Evolutionary conservation across 1,140 invertebrate species (phyloP).

Genomic region (Homalodisca vitripennis): DNA sequence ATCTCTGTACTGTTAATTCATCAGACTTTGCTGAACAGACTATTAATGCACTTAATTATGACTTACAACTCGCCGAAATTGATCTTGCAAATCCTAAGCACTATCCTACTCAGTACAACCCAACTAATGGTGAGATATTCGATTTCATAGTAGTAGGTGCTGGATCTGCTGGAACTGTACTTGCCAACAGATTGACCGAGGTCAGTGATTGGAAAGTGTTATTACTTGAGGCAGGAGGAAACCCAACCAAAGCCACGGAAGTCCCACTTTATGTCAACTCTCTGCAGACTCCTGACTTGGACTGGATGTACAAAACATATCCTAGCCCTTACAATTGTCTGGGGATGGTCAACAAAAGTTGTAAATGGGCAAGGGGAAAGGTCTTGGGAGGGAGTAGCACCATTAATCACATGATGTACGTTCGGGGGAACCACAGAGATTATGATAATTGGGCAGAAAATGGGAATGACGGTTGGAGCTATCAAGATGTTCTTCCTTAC

Average conservation of each 20-base stretch:
- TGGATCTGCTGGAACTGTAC: conserved; percentile 86
- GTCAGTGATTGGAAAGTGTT: conserved; percentile 75
- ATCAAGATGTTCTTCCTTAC: conserved; percentile 73
- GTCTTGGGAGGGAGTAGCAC: conserved; percentile 93
- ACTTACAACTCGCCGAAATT: neutral
- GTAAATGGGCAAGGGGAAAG: conserved; percentile 71
- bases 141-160: conserved; percentile 80
- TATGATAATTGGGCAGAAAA: conserved; percentile 70
- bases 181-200: conserved; percentile 84
- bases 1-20: no score
- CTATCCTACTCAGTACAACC: neutral
- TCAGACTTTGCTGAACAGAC: no score
- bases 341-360: conserved; percentile 52
- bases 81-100: neutral
- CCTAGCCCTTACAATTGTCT: conserved; percentile 57
- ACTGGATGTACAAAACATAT: conserved; percentile 90
- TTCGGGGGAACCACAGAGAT: conserved; percentile 85
- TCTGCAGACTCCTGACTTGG: conserved; percentile 72
- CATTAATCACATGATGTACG: conserved; percentile 93
- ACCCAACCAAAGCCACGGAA: conserved; percentile 76
- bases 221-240: conserved; percentile 76
- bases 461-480: conserved; percentile 66
- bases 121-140: conserved; percentile 54
- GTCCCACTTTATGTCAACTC: conserved; percentile 72
- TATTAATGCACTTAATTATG: no score